Evolutionary conservation across 1,140 invertebrate species (phyloP), one percentile per base, ranked within the genome.

Genomic region (Periplaneta americana): DNA sequence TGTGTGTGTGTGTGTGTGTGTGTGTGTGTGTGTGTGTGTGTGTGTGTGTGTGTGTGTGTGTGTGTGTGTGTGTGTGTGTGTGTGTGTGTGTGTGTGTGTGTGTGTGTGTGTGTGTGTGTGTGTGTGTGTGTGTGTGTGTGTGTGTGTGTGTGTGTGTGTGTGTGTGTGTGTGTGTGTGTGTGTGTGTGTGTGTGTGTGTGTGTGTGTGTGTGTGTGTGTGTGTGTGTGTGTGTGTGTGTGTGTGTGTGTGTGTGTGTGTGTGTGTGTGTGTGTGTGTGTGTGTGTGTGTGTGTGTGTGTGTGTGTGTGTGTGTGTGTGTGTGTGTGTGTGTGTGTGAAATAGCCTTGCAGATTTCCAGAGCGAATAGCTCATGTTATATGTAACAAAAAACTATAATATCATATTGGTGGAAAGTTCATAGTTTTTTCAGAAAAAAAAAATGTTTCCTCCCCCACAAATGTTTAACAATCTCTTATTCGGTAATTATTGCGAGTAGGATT

Each of bases 21-120:
- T 77, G 33, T 77, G 76, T 80, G 82, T 82, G 78, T 79, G 80
- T 84, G 81, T 84, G 75, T 84, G 81, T 82, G 81, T 84, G 83
- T 83, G 83, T 84, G 83, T 84, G 66, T 81, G 80, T 81, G 66
- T 83, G 81, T 82, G 66, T 79, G 81, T 82, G 83, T 84, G 81
- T 83, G 66, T 81, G 79, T 85, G 83, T 84, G 81, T 84, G 83
- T 84, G 83, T 82, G 81, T 84, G 80, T 82, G 81, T 83, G 77
- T 82, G 81, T 83, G 81, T 83, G 57, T 66, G 57, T 66, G 57
- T 66, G 57, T 66, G 57, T 66, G 57, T 66, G 57, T 66, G 57
- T 66, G 57, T 66, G 57, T 66, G 57, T 66, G 57, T 66, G 57
- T 66, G 57, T 66, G 57, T 66, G 57, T 66, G 57, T 66, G 57